Evolutionary conservation across 2,113 vertebrate genomes (phyloP), one percentile per base, ranked within the genome.

Genomic region (Carassius auratus): DNA sequence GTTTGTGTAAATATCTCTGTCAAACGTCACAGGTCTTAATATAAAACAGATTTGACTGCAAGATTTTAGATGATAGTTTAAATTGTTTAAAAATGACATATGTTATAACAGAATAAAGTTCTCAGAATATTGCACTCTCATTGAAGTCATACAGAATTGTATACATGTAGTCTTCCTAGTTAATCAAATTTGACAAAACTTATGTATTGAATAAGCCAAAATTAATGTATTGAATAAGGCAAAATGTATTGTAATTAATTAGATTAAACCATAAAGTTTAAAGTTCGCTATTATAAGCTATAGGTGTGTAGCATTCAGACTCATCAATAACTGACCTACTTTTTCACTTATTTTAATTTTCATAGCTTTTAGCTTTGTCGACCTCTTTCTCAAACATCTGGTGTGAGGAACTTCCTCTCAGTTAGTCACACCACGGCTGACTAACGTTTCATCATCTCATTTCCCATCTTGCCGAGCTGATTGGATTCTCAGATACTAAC

Each of bases 361-460:
- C 26, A 61, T 61, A n/a, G 57, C 3, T 61, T 61, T 61, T 8
- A 8, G 30, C 30, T 69, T 19, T 19, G 23, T 26, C 4, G 19
- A 4, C 21, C 14, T 17, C 3, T 3, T 77, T 74, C 23, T 48
- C 5, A 4, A 52, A 36, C 23, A 36, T 74, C 26, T 64, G 17
- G 3, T 38, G 36, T 36, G 57, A 50, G 38, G 17, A 17, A 55
- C 30, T 74, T 57, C 26, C 62, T 38, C 52, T 55, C 3, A 1
- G 66, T 80, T 80, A 17, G 13, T 9, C 81, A 76, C 50, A 26
- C 36, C 23, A 23, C 14, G 17, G 23, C 59, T 76, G 84, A 86
- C 59, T 82, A 79, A 78, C 7, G 52, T 69, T 76, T 86, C 78
- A 86, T 81, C 76, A 76, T 66, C 50, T 10, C 19, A 23, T 77